Base-by-base conservation (phyloP, 2,797 vertebrate genomes). In the Onychomys arenicola region DNA sequence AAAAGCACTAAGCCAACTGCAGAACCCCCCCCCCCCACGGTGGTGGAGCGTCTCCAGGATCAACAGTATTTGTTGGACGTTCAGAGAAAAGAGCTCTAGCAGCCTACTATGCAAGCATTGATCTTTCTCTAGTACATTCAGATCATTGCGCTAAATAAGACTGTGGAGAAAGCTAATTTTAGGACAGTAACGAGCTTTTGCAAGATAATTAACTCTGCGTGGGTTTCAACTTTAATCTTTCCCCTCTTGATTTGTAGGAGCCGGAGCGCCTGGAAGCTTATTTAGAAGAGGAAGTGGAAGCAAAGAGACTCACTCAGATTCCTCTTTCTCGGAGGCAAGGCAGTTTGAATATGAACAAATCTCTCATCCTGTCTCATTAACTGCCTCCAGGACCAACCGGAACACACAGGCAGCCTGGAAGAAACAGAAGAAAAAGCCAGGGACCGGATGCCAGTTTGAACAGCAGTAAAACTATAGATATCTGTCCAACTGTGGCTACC, bases 191-290 rank as follows among this genome's bases (percentile, higher is more conserved):
- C 73, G 73, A 90, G 93, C 61, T 90, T 96, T 96, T 96, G 91
- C 91, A 90, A 96, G 94, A 97, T 95, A 97, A 96, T 97, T 91
- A 96, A 87, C 96, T 96, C 94, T 95, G 83, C 6, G 17, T 95
- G 93, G 91, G 94, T 84, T 95, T 87, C 57, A 85, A 85, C 86
- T 91, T 92, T 90, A 77, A 69, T 93, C 93, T 93, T 95, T 73
- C 61, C 57, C 10, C 43, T 95, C 96, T 94, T 96, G 80, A 93
- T 96, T 87, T 95, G 94, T 96, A 95, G 96, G 91, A 96, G 80
- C 93, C 37, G 84, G 63, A 71, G 43, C 94, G 75, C 75, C 80
- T 85, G 75, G 63, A 87, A 92, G 77, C 65, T 96, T 97, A 94
- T 93, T 94, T 97, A 89, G 90, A 90, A 93, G 80, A 95, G 96